Evolutionary conservation across 2,888 invertebrate genomes (phyloP).

Genomic region (Portevinia maculata): DNA sequence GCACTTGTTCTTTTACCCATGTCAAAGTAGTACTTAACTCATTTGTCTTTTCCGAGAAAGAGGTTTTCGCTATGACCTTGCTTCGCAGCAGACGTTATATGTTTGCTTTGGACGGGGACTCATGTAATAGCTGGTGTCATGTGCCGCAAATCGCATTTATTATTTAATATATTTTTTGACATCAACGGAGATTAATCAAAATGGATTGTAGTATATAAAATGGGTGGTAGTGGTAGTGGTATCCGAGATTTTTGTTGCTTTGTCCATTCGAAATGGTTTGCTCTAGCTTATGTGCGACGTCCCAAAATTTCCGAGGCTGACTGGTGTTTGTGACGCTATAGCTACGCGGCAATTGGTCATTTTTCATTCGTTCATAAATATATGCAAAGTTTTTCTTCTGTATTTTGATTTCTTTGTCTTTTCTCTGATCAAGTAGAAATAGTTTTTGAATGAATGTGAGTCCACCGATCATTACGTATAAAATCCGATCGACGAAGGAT

Average conservation of each 20-base stretch:
- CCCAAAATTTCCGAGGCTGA: background rate
- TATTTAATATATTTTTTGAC: constrained; percentile 57
- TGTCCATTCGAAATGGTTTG: constrained; percentile 47
- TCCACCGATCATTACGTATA: constrained; percentile 61
- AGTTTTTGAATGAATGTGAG: constrained; percentile 57
- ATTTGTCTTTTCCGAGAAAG: constrained; percentile 31
- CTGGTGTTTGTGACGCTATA: constrained; percentile 29
- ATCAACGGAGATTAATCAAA: constrained; percentile 65
- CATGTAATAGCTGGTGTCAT: constrained; percentile 16
- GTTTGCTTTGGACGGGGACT: constrained; percentile 12
- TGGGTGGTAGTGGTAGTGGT: constrained; percentile 3
- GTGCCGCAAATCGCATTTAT: constrained; percentile 48
- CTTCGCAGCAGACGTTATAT: constrained; percentile 8
- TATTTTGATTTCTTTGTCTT: constrained; percentile 1
- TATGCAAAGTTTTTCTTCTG: constrained; percentile 19
- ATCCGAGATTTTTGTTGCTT: background rate
- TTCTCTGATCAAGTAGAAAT: constrained; percentile 40
- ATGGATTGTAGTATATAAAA: too few species aligned
- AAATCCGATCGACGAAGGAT: constrained; percentile 66
- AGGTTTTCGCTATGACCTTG: constrained; percentile 37
- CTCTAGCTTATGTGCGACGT: background rate
- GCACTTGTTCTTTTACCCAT: constrained; percentile 7
- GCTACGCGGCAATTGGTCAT: constrained; percentile 54
- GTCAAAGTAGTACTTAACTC: constrained; percentile 18
- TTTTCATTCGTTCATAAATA: constrained; percentile 73